Evolutionary conservation across 2,797 vertebrate genomes (phyloP).

Genomic region (Staurois parvus): DNA sequence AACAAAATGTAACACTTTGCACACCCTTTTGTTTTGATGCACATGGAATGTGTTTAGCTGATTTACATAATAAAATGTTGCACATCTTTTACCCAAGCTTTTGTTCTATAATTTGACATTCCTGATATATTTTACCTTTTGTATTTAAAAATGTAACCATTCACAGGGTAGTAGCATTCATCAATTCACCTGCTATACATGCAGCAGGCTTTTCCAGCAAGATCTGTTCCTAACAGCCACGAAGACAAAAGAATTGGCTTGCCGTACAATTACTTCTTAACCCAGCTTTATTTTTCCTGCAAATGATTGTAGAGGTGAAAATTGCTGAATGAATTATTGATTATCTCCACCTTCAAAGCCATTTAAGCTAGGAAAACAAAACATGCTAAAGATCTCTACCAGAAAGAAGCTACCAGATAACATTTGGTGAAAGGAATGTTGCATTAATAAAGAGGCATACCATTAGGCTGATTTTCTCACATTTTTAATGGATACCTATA

Average conservation of each 20-base stretch:
- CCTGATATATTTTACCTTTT: too few species aligned
- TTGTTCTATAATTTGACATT: too few species aligned
- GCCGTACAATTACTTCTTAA: slow-evolving; percentile 31
- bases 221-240: too few species aligned
- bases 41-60: too few species aligned
- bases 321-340: slow-evolving; percentile 28
- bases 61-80: too few species aligned
- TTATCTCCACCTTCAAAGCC: slow-evolving; percentile 3
- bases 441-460: background rate
- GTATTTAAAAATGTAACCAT: too few species aligned
- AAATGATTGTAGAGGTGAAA: slow-evolving; percentile 24
- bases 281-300: background rate
- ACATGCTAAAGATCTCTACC: background rate
- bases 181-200: too few species aligned
- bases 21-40: too few species aligned
- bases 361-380: background rate
- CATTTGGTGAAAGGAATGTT: background rate
- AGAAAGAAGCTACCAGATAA: background rate
- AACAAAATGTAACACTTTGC: too few species aligned
- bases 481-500: background rate
- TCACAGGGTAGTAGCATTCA: too few species aligned
- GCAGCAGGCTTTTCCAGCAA: too few species aligned
- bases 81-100: too few species aligned
- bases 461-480: background rate
- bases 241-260: background rate